Evolutionary conservation across 2,888 invertebrate genomes (phyloP).

Genomic region (Nymphalis c-album): DNA sequence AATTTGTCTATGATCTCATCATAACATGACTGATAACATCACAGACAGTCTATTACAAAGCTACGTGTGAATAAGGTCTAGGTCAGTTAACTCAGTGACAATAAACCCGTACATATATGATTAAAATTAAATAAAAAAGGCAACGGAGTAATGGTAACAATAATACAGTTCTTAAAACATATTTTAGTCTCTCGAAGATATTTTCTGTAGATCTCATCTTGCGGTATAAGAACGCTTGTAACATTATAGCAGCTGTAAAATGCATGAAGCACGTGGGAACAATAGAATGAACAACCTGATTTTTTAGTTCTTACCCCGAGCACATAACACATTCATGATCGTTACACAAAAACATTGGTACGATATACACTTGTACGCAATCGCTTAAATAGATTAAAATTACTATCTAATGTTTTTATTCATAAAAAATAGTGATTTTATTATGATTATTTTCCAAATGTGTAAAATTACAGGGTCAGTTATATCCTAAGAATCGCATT

Average conservation of each 20-base stretch:
- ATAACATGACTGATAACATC: too few relatives aligned
- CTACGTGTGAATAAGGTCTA: too few relatives aligned
- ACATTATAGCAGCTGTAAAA: slow-evolving; percentile 1
- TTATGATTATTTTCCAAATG: too few relatives aligned
- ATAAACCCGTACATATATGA: too few relatives aligned
- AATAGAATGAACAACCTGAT: slow-evolving; percentile 12
- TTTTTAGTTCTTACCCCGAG: slow-evolving; percentile 19
- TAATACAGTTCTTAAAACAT: neutral
- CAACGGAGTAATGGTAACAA: neutral
- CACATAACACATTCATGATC: slow-evolving; percentile 23
- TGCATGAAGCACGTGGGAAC: slow-evolving; percentile 10
- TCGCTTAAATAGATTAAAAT: too few relatives aligned
- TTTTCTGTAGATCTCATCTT: slow-evolving; percentile 3
- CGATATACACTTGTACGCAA: slow-evolving; percentile 7
- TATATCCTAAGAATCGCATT: too few relatives aligned
- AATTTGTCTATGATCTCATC: too few relatives aligned
- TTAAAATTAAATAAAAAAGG: neutral
- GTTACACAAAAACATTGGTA: slow-evolving; percentile 12
- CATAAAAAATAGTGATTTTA: too few relatives aligned
- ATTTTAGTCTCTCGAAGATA: neutral
- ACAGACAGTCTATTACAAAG: too few relatives aligned
- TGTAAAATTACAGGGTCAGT: too few relatives aligned
- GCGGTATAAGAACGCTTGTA: neutral
- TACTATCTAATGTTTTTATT: too few relatives aligned
- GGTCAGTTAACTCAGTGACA: too few relatives aligned